Conservation (phyloP, 2,797 vertebrate genomes). For the Clarias platycephalus region DNA sequence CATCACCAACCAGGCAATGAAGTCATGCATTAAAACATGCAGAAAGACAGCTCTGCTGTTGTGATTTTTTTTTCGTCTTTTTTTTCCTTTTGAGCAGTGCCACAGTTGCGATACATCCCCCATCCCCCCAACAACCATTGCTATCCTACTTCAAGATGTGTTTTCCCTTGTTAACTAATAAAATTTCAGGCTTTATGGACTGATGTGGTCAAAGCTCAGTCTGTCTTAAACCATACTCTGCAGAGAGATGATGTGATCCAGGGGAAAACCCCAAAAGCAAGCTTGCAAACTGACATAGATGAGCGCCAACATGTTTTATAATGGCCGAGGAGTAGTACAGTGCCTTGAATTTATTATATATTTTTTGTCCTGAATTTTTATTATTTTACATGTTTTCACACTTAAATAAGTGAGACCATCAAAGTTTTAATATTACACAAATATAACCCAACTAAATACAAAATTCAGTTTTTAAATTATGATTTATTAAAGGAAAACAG, state of each 20-base stretch:
- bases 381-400: no score
- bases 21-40: conserved; percentile 41
- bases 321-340: background rate
- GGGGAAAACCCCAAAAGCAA: conserved; percentile 34
- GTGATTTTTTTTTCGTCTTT: conserved; percentile 33
- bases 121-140: background rate
- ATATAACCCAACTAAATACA: no score
- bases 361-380: no score
- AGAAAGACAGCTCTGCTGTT: conserved; percentile 56
- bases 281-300: conserved; percentile 23
- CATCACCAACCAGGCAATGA: conserved; percentile 22
- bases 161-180: conserved; percentile 58
- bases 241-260: conserved; percentile 39
- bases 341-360: background rate
- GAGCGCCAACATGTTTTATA: conserved; percentile 1
- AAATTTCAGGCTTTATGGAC: conserved; percentile 58
- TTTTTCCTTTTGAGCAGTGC: conserved; percentile 57
- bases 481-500: no score
- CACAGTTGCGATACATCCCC: conserved; percentile 53
- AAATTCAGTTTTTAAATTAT: no score
- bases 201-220: conserved; percentile 66
- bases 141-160: conserved; percentile 59
- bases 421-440: no score
- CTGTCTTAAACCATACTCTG: conserved; percentile 54
- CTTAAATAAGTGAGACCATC: no score